phyloP scores from a whole-genome alignment of 2,797 vertebrate genomes.

The Syngnathus acus region DNA sequence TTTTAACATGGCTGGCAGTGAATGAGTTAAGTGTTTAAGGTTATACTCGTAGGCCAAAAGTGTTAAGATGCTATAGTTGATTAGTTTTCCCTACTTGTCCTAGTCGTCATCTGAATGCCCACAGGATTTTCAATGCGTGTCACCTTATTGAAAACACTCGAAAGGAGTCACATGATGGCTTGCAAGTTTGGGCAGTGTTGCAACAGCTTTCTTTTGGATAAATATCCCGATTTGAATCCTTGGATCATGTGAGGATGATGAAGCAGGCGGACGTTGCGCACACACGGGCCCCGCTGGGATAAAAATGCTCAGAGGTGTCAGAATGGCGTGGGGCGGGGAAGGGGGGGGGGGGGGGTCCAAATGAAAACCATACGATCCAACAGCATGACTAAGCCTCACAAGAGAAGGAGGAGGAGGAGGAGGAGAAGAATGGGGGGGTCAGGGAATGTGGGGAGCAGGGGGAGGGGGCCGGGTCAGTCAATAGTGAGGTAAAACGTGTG shows the following conservation, averaged over 20 bases:
- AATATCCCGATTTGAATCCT: constrained; percentile 3
- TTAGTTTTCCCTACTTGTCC: too few relatives aligned
- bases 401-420: constrained; percentile 29
- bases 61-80: too few relatives aligned
- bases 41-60: too few relatives aligned
- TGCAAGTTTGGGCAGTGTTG: constrained; percentile 42
- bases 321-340: constrained; percentile 44
- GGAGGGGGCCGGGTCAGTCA: constrained; percentile 54
- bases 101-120: neutral
- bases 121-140: neutral
- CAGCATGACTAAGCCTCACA: constrained; percentile 65
- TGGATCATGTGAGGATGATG: constrained; percentile 37
- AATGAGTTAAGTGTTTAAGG: too few relatives aligned
- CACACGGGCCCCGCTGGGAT: constrained; percentile 27
- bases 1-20: too few relatives aligned
- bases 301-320: constrained; percentile 51
- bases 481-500: constrained; percentile 67
- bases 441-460: constrained; percentile 53
- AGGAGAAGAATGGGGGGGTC: constrained; percentile 41
- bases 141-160: neutral
- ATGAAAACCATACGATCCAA: constrained; percentile 68
- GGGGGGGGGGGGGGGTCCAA: constrained; percentile 52
- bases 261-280: constrained; percentile 39
- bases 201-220: constrained; percentile 26
- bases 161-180: constrained; percentile 25